Evolutionary conservation across 1,140 invertebrate species (phyloP).

Genomic region (Venustaconcha ellipsiformis): DNA sequence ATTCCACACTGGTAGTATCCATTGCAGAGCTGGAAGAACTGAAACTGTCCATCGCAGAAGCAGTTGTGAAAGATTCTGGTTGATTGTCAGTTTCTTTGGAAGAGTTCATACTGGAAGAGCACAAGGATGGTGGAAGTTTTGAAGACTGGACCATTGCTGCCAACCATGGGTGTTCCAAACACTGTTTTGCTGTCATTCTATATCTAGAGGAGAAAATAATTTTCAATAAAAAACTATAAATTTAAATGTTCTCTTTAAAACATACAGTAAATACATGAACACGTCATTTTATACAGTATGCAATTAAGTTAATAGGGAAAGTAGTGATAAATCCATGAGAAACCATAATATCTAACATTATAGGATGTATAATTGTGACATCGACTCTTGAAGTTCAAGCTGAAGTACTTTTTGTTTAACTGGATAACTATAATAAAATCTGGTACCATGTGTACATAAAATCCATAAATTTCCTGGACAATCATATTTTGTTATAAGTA

Average conservation of each 20-base stretch:
- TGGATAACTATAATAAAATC: too few relatives aligned
- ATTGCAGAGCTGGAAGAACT: too few relatives aligned
- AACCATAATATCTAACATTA: background rate
- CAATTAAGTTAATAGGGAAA: background rate
- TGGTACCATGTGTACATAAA: too few relatives aligned
- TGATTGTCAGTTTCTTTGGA: too few relatives aligned
- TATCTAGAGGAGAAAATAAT: slow-evolving; percentile 69
- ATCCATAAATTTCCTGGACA: too few relatives aligned
- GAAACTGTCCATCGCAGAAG: too few relatives aligned
- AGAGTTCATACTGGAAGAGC: too few relatives aligned
- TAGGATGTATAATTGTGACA: background rate
- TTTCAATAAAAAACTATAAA: background rate
- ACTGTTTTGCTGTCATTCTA: slow-evolving; percentile 75
- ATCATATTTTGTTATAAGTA: too few relatives aligned
- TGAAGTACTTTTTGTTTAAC: too few relatives aligned
- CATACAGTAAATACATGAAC: background rate
- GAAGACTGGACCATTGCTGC: slow-evolving; percentile 9
- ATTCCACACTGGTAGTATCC: too few relatives aligned
- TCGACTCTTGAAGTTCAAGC: background rate
- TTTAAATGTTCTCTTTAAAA: background rate
- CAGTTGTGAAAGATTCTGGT: too few relatives aligned
- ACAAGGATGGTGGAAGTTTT: background rate
- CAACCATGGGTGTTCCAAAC: slow-evolving; percentile 76
- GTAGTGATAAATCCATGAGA: background rate
- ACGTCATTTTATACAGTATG: background rate